phyloP scores from a whole-genome alignment of 2,888 invertebrate species.

The Tortricodes alternella region DNA sequence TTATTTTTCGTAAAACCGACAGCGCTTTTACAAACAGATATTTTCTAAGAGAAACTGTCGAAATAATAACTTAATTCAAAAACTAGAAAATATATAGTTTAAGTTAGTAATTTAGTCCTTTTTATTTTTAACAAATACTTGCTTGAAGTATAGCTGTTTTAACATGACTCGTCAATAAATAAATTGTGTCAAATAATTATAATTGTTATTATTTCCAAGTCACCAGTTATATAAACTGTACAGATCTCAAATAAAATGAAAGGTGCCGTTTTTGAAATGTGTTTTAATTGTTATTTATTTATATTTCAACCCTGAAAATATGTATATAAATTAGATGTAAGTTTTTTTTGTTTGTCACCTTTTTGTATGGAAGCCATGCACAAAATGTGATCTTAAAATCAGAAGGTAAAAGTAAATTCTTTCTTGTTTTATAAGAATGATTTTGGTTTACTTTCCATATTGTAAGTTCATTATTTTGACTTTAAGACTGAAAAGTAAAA shows the following conservation, averaged over 20 bases:
- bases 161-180: conserved; percentile 11
- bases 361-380: conserved; percentile 2
- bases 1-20: not conserved
- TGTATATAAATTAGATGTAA: conserved; percentile 24
- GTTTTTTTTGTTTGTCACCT: not conserved
- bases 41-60: too few relatives aligned
- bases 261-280: conserved; percentile 15
- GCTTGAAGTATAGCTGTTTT: conserved; percentile 2
- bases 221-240: conserved; percentile 13
- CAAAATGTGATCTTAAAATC: not conserved
- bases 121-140: not conserved
- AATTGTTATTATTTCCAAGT: conserved; percentile 26
- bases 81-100: not conserved
- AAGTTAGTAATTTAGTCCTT: not conserved
- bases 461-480: conserved; percentile 9
- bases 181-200: conserved; percentile 7
- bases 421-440: too few relatives aligned
- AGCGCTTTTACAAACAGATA: not conserved
- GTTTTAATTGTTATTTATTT: conserved; percentile 27
- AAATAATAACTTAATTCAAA: too few relatives aligned
- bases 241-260: conserved; percentile 36
- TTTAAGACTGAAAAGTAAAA: conserved; percentile 9
- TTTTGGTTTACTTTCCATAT: not conserved
- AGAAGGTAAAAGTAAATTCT: not conserved
- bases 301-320: conserved; percentile 31